Evolutionary conservation across 2,888 invertebrate species (phyloP), one percentile per base, ranked within the genome.

Genomic region (Eudiplozoon nipponicum): DNA sequence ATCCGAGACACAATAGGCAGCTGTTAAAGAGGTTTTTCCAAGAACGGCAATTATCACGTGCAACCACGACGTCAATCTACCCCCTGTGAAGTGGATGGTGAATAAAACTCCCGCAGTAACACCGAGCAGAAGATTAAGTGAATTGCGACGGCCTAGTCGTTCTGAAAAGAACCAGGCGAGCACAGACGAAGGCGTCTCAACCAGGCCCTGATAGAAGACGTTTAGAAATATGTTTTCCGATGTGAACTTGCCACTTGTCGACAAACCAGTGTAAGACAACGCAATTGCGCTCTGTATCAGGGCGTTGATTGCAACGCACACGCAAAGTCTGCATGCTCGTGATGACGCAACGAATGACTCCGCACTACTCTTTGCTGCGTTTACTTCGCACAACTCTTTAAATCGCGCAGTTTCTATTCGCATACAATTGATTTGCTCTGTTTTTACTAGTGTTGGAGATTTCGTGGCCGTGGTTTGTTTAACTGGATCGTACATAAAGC

Each of bases 11-110:
- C 40, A 23, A 18, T 41, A 40, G 17, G 40, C 40, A 2, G 40
- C 21, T 3, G 40, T 40, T 11, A 40, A 11, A 9, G 17, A 17
- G 15, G 23, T 18, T 40, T 40, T 40, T 15, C 38, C 40, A 15
- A 40, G 13, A n/a, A 42, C n/a, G 11, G 40, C 42, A 11, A 43
- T 22, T 18, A 23, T 13, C 5, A 28, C 41, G n/a, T 38, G n/a
- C 3, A 38, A 11, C 19, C 38, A 35, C 2, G 34, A 17, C n/a
- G n/a, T n/a, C n/a, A n/a, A n/a, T n/a, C n/a, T n/a, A n/a, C n/a
- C n/a, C n/a, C n/a, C n/a, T n/a, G n/a, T n/a, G n/a, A n/a, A n/a
- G n/a, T n/a, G n/a, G n/a, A n/a, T n/a, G n/a, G n/a, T n/a, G n/a
- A n/a, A n/a, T 2, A 34, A 19, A 19, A 3, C 21, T 17, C 36